Conservation (phyloP, 2,797 vertebrate species). For the Sebastes minor region DNA sequence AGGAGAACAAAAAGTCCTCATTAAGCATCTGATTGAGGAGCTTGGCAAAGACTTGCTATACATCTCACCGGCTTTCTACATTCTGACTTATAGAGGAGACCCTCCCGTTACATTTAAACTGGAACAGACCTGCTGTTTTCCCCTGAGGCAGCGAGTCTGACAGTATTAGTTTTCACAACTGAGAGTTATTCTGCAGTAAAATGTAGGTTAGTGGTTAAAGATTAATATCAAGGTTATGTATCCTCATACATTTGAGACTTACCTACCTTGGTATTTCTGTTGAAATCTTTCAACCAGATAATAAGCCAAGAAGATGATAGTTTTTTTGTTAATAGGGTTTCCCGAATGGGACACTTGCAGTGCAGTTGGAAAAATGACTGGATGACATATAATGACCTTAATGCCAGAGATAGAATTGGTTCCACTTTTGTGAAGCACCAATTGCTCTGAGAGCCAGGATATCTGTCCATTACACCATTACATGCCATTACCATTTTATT, state of each 20-base stretch:
- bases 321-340: not conserved
- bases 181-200: conserved; percentile 1
- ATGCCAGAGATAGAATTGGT: not conserved
- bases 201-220: not conserved
- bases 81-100: conserved; percentile 15
- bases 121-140: not conserved
- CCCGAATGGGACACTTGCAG: not conserved
- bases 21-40: conserved; percentile 39
- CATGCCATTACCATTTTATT: not conserved
- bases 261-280: not conserved
- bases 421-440: not conserved
- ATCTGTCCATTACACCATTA: not conserved
- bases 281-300: not conserved
- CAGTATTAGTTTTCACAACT: not conserved
- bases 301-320: not conserved
- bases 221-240: not conserved
- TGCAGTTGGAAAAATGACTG: not conserved
- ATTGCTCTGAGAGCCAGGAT: not conserved
- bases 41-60: conserved; percentile 18
- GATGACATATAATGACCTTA: not conserved
- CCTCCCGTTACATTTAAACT: not conserved
- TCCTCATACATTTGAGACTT: not conserved
- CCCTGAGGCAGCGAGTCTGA: not conserved
- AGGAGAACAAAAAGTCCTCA: conserved; percentile 18
- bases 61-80: conserved; percentile 9